phyloP scores from a whole-genome alignment of 2,797 vertebrate species.

The Acrossocheilus fasciatus region DNA sequence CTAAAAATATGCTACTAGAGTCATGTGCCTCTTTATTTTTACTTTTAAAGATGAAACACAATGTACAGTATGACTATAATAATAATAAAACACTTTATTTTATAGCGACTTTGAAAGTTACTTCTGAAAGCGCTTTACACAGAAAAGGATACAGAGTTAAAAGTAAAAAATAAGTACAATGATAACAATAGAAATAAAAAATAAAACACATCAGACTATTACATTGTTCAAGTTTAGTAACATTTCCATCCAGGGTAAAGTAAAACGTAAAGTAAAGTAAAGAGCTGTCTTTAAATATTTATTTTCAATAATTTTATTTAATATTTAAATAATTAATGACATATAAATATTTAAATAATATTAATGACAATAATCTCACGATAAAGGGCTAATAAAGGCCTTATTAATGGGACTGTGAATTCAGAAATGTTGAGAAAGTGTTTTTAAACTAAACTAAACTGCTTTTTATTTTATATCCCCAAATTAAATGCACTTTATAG shows the following conservation, averaged over 20 bases:
- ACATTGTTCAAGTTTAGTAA: neutral
- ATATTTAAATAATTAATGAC: neutral
- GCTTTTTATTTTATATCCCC: neutral
- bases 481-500: neutral
- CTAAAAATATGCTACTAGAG: neutral
- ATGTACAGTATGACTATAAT: neutral
- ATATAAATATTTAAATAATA: neutral
- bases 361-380: neutral
- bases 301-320: no score
- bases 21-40: conserved; percentile 2
- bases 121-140: neutral
- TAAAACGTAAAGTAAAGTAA: neutral
- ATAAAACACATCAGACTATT: neutral
- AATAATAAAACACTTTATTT: neutral
- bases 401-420: neutral
- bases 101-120: neutral
- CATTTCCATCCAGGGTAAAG: neutral
- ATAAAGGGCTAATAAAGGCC: neutral
- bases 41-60: neutral
- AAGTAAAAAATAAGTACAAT: neutral
- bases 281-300: no score
- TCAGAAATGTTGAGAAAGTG: neutral
- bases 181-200: neutral
- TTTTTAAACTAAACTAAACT: neutral
- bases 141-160: neutral